phyloP scores from a whole-genome alignment of 1,140 invertebrate species.

The Zaprionus gabonicus region DNA sequence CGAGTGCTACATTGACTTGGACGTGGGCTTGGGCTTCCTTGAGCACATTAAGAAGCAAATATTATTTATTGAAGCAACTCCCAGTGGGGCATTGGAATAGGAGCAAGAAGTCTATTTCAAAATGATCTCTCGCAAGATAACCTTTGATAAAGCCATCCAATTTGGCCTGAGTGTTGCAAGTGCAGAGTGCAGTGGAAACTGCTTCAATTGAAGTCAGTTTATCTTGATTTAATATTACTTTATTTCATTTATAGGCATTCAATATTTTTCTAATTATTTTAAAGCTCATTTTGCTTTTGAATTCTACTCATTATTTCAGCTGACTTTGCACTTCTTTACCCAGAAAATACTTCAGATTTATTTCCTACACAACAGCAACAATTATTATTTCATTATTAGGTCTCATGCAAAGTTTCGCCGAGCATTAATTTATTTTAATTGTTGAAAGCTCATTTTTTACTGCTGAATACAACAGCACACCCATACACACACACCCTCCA shows the following conservation, averaged over 20 bases:
- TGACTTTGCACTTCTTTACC: too few relatives aligned
- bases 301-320: too few relatives aligned
- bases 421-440: conserved; percentile 18
- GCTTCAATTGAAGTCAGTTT: neutral
- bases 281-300: too few relatives aligned
- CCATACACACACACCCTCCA: neutral
- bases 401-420: neutral
- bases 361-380: neutral
- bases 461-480: neutral
- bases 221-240: neutral
- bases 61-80: conserved; percentile 9
- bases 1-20: neutral
- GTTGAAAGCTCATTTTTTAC: conserved; percentile 19
- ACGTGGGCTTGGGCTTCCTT: neutral
- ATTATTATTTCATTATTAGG: neutral
- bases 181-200: neutral
- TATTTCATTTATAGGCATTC: too few relatives aligned
- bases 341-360: neutral
- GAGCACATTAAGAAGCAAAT: conserved; percentile 9
- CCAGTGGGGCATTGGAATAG: neutral
- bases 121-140: neutral
- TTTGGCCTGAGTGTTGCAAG: neutral
- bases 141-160: neutral
- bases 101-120: neutral
- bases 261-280: too few relatives aligned